phyloP scores from a whole-genome alignment of 2,113 vertebrate genomes.

The Aegotheles bennettii region DNA sequence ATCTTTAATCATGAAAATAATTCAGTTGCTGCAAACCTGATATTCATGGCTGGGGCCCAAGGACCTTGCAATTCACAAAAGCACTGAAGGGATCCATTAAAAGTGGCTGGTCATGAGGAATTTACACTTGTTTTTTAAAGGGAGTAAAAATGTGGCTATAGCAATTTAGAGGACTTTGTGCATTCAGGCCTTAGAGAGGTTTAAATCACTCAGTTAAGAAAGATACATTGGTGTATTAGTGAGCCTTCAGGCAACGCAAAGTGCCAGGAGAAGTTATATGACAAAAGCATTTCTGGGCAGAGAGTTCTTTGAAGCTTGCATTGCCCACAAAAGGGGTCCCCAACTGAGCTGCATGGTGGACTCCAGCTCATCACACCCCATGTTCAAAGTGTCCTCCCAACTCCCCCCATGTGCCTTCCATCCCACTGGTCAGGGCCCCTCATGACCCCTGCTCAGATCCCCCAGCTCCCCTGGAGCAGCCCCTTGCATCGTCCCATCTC shows the following conservation, averaged over 20 bases:
- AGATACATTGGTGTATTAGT: not conserved
- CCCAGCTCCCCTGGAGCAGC: not conserved
- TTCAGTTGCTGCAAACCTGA: conserved; percentile 51
- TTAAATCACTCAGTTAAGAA: conserved; percentile 16
- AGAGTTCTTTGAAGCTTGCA: not conserved
- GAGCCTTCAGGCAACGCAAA: not conserved
- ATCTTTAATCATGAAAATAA: conserved; percentile 63
- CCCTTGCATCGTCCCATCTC: not conserved
- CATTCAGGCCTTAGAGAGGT: conserved; percentile 12
- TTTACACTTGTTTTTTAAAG: conserved; percentile 64
- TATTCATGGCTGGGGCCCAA: conserved; percentile 49
- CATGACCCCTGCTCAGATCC: rapidly evolving
- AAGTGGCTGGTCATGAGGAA: conserved; percentile 46
- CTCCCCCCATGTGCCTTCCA: not conserved
- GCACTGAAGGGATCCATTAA: conserved; percentile 61
- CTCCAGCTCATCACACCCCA: not conserved
- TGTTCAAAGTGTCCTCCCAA: not conserved
- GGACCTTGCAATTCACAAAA: conserved; percentile 43
- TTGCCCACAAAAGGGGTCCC: not conserved
- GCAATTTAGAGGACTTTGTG: conserved; percentile 50
- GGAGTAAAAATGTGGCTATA: conserved; percentile 30
- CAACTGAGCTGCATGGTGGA: not conserved
- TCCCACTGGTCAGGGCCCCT: not conserved
- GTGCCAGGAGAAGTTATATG: not conserved
- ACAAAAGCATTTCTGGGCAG: not conserved